These are phyloP conservation scores for Pelochelys cantorii DNA, from an alignment of 2,797 vertebrate species.

Conservation along the genomic window DNA sequence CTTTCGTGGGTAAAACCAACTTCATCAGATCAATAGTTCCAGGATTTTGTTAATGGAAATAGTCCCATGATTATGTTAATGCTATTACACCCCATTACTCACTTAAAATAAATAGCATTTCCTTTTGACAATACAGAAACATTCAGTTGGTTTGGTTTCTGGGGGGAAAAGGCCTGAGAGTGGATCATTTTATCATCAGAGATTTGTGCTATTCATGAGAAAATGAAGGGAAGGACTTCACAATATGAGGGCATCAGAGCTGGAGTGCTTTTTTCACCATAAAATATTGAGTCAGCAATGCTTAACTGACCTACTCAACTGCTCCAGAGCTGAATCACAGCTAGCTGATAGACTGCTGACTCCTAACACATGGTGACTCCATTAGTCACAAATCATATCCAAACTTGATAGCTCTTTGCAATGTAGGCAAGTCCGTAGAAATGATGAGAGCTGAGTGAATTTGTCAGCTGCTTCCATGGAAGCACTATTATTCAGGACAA, in stretches of 20 bases:
- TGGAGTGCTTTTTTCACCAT: background rate
- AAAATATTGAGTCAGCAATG: fast-evolving
- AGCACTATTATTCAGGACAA: background rate
- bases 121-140: background rate
- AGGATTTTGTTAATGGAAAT: slow-evolving; percentile 3
- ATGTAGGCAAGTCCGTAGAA: fast-evolving
- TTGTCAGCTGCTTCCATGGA: background rate
- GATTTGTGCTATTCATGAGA: background rate
- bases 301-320: background rate
- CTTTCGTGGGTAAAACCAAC: too few species aligned
- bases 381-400: background rate
- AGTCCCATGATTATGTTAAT: slow-evolving; percentile 27
- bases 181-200: background rate
- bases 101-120: slow-evolving; percentile 32
- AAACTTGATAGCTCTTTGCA: background rate
- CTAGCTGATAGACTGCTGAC: too few species aligned
- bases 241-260: background rate
- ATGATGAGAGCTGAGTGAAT: background rate
- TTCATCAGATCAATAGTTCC: too few species aligned
- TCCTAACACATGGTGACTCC: background rate
- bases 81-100: background rate
- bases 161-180: background rate
- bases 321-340: background rate
- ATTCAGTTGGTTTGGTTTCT: background rate
- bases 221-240: background rate